Conservation (phyloP, 2,797 vertebrate genomes). For the Oreochromis grahami region DNA sequence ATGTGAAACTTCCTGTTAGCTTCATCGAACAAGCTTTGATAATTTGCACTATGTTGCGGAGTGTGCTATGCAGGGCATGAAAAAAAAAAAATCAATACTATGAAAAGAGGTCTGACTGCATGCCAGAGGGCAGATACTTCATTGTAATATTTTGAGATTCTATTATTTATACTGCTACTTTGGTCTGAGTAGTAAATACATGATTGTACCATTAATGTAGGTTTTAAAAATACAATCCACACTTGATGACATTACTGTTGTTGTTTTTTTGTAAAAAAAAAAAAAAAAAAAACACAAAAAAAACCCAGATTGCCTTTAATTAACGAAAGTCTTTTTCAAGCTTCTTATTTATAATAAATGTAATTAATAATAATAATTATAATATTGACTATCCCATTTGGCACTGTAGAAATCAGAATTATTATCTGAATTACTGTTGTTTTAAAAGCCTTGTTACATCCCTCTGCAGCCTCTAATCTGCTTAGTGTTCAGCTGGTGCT, state of each 20-base stretch:
- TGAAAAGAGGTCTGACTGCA: neutral
- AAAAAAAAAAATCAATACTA: neutral
- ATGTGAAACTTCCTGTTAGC: neutral
- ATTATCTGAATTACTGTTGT: too few species aligned
- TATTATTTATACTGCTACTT: neutral
- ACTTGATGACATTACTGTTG: neutral
- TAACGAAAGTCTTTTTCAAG: neutral
- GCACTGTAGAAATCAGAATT: too few species aligned
- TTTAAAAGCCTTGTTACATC: too few species aligned
- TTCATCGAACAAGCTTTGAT: neutral
- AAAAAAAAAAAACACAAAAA: too few species aligned
- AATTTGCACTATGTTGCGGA: neutral
- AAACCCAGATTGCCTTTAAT: neutral
- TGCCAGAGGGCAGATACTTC: neutral
- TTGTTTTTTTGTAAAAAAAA: too few species aligned
- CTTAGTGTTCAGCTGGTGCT: too few species aligned
- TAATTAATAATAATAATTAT: too few species aligned
- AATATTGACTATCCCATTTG: neutral
- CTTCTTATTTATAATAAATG: too few species aligned
- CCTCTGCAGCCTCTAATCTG: too few species aligned
- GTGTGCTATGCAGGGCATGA: neutral
- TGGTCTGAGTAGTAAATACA: neutral
- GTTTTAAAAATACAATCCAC: neutral
- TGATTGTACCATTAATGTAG: neutral
- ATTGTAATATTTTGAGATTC: neutral